Conservation (phyloP, 2,888 invertebrate species). For the Rhagophthalmus giganteus region DNA sequence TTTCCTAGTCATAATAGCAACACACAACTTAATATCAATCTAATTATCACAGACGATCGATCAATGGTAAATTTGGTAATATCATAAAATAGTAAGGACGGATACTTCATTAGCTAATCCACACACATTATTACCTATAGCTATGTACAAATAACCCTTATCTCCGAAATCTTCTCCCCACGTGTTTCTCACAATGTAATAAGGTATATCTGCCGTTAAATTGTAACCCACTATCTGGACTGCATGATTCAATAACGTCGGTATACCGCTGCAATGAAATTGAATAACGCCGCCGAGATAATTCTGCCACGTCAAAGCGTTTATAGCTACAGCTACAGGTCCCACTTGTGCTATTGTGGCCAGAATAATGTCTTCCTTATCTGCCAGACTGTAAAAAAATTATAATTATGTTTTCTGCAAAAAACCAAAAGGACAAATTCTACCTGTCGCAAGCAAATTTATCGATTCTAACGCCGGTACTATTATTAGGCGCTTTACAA, state of each 20-base stretch:
- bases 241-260: constrained; percentile 73
- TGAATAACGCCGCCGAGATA: constrained; percentile 84
- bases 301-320: constrained; percentile 84
- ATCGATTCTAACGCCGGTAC: constrained; percentile 56
- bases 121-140: constrained; percentile 75
- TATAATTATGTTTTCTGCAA: neutral
- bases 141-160: constrained; percentile 75
- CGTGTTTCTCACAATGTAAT: constrained; percentile 83
- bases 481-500: constrained; percentile 55
- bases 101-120: constrained; percentile 73
- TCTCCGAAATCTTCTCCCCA: constrained; percentile 81
- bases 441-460: constrained; percentile 71
- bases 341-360: constrained; percentile 67
- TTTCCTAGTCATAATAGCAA: neutral
- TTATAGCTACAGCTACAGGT: constrained; percentile 79
- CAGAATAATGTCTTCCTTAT: constrained; percentile 66
- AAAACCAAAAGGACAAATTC: no score
- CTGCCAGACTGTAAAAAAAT: constrained; percentile 61
- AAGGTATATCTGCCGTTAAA: constrained; percentile 68
- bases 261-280: constrained; percentile 71
- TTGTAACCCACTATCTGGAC: constrained; percentile 85
- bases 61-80: neutral
- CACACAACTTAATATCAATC: neutral
- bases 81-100: constrained; percentile 19
- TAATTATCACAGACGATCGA: neutral